Percentiles rank a stretch among this genome's conserved stretches.
phyloP scores from a whole-genome alignment of 2,888 invertebrate genomes.

The Amiota communis region DNA sequence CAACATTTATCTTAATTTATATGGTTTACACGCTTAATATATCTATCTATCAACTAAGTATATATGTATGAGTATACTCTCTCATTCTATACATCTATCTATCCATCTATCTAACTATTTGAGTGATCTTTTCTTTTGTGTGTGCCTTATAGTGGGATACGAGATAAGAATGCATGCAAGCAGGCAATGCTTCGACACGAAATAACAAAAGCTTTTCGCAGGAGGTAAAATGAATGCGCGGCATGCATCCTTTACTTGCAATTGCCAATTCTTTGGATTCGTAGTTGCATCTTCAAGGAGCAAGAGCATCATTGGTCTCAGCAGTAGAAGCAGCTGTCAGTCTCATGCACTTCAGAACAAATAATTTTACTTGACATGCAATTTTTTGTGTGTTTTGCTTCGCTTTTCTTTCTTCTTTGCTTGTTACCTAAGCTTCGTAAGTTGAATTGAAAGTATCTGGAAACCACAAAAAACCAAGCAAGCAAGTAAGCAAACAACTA shows the following conservation, averaged over 20 bases:
- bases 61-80: too few species aligned
- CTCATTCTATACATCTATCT: too few species aligned
- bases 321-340: slow-evolving; percentile 27
- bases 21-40: slow-evolving; percentile 45
- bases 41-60: too few species aligned
- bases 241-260: slow-evolving; percentile 1
- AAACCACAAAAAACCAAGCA: slow-evolving; percentile 19
- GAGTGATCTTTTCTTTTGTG: too few species aligned
- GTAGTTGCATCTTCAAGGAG: slow-evolving; percentile 31
- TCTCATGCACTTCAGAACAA: slow-evolving; percentile 41
- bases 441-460: slow-evolving; percentile 4
- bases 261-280: neutral
- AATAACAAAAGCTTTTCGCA: too few species aligned
- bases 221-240: neutral
- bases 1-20: slow-evolving; percentile 64
- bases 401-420: neutral
- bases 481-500: neutral
- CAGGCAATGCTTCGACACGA: neutral
- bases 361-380: slow-evolving; percentile 64
- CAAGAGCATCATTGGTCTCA: neutral
- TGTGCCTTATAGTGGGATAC: too few species aligned
- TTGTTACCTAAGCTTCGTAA: slow-evolving; percentile 6
- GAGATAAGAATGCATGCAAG: neutral
- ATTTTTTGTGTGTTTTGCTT: slow-evolving; percentile 46
- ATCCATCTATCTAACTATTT: too few species aligned